phyloP scores from a whole-genome alignment of 2,113 vertebrate genomes.

The Lota lota region DNA sequence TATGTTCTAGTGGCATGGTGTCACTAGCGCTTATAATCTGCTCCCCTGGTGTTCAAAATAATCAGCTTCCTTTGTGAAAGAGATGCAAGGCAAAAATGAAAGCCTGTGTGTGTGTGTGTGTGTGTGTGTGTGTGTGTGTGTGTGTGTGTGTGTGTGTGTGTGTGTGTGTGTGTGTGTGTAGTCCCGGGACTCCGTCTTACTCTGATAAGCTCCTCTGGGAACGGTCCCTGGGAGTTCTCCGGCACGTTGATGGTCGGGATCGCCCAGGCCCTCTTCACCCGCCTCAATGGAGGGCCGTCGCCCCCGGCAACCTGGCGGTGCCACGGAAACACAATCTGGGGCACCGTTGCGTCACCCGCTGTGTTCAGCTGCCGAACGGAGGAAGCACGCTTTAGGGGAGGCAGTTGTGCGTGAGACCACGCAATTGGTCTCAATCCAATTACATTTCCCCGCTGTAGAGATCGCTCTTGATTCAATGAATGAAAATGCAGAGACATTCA shows the following conservation, averaged over 20 bases:
- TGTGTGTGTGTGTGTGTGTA: no score
- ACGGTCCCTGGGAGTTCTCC: conserved; percentile 93
- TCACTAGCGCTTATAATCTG: no score
- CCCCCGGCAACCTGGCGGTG: conserved; percentile 72
- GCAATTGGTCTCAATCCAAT: no score
- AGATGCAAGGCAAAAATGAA: no score
- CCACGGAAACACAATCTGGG: conserved; percentile 86
- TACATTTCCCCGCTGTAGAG: no score
- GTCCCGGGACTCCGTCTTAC: conserved; percentile 67
- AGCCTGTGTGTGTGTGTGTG: conserved; percentile 11
- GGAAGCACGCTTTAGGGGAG: conserved; percentile 31
- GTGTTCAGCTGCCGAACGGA: conserved; percentile 48
- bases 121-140: no score
- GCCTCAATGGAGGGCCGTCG: conserved; percentile 80
- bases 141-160: no score
- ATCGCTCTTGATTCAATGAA: no score
- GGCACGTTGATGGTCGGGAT: conserved; percentile 97
- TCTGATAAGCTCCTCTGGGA: conserved; percentile 95
- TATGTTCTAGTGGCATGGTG: no score
- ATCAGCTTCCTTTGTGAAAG: no score
- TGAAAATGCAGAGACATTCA: no score
- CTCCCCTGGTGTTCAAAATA: no score
- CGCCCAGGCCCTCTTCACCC: conserved; percentile 98
- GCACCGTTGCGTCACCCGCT: conserved; percentile 40
- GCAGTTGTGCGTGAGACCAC: not conserved